A percentile compares a stretch with the other conserved stretches of the same genome.
Evolutionary conservation across 2,888 invertebrate species (phyloP).

Genomic region (Pasiphila rectangulata): DNA sequence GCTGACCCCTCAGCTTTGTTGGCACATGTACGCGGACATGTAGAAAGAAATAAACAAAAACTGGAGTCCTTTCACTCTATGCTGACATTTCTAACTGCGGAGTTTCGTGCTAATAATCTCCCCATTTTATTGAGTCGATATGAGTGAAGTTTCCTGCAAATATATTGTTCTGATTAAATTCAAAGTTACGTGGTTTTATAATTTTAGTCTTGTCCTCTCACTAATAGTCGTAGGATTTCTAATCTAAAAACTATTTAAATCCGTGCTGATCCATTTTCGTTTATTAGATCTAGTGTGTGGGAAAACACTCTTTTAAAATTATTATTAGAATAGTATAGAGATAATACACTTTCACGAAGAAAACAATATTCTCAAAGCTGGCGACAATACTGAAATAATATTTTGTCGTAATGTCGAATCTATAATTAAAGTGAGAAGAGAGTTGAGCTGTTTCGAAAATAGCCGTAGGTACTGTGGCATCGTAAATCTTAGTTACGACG

Average conservation of each 20-base stretch:
- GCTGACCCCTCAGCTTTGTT: slow-evolving; percentile 59
- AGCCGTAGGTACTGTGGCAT: slow-evolving; percentile 59
- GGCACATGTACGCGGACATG: slow-evolving; percentile 73
- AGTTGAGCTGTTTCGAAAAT: slow-evolving; percentile 71
- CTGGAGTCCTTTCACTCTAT: slow-evolving; percentile 74
- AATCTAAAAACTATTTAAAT: too few relatives aligned
- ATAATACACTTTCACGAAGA: too few relatives aligned
- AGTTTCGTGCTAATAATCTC: slow-evolving; percentile 64
- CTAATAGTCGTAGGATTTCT: too few relatives aligned
- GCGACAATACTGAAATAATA: slow-evolving; percentile 59
- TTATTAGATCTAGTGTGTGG: too few relatives aligned
- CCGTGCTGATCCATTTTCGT: too few relatives aligned
- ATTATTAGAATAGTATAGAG: too few relatives aligned
- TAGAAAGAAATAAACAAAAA: slow-evolving; percentile 70
- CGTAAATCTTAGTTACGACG: slow-evolving; percentile 72
- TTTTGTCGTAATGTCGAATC: slow-evolving; percentile 67
- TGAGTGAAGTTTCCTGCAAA: slow-evolving; percentile 40
- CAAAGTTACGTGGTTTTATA: slow-evolving; percentile 28
- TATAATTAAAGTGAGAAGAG: slow-evolving; percentile 75
- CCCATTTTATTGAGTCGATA: slow-evolving; percentile 48
- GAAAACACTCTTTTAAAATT: too few relatives aligned
- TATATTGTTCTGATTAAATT: slow-evolving; percentile 27
- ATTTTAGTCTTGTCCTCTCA: slow-evolving; percentile 18
- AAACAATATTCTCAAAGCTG: slow-evolving; percentile 52
- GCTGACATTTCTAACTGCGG: slow-evolving; percentile 70